These are phyloP conservation scores for Pandemis heparana DNA, from an alignment of 2,888 invertebrate genomes.

Conservation along the genomic window DNA sequence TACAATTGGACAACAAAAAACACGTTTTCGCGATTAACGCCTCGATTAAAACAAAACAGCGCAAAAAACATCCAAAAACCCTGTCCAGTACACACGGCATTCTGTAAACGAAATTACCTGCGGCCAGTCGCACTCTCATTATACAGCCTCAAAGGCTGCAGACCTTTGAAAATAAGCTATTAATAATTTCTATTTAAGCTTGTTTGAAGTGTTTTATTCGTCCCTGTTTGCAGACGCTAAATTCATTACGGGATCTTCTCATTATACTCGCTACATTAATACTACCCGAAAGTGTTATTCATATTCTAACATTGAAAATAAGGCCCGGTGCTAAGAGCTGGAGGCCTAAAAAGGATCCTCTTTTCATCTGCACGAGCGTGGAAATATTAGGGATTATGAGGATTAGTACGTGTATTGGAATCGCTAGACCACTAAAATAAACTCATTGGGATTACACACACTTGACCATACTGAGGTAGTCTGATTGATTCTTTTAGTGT, in stretches of 20 bases:
- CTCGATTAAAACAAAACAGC: too few relatives aligned
- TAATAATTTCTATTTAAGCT: conserved; percentile 15
- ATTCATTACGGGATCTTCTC: conserved; percentile 20
- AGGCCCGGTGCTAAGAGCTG: conserved; percentile 6
- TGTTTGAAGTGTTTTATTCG: conserved; percentile 16
- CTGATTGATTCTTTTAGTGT: too few relatives aligned
- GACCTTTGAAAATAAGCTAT: conserved; percentile 19
- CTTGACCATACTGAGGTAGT: too few relatives aligned
- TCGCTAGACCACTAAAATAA: too few relatives aligned
- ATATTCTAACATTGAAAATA: conserved; percentile 27
- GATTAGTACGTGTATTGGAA: too few relatives aligned
- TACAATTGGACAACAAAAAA: too few relatives aligned
- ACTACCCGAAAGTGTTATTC: conserved; percentile 17
- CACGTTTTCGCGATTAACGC: too few relatives aligned
- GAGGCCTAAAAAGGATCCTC: neutral
- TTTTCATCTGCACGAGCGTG: neutral
- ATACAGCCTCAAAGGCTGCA: neutral
- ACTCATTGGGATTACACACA: too few relatives aligned
- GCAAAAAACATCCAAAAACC: too few relatives aligned
- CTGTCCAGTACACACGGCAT: neutral
- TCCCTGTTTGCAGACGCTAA: conserved; percentile 3
- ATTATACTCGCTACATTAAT: conserved; percentile 18
- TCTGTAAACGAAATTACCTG: conserved; percentile 5
- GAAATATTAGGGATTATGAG: too few relatives aligned
- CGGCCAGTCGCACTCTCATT: neutral